These are phyloP conservation scores for Eupithecia centaureata DNA, from an alignment of 2,888 invertebrate species.

Conservation along the genomic window DNA sequence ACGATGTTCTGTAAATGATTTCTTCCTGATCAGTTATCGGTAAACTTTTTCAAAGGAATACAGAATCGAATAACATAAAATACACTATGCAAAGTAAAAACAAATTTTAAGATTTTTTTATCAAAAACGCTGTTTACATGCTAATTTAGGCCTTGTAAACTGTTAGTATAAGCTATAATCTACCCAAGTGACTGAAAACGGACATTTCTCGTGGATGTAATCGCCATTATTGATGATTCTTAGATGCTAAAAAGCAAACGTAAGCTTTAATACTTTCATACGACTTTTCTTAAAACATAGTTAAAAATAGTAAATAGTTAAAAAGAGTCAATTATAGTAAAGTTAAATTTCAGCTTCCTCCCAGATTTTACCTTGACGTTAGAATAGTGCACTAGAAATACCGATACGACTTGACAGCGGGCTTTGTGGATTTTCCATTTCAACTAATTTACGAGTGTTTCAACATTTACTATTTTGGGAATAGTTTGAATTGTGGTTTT, in stretches of 20 bases:
- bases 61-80: neutral
- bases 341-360: neutral
- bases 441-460: conserved; percentile 25
- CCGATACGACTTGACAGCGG: conserved; percentile 39
- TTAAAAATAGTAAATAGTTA: neutral
- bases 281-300: neutral
- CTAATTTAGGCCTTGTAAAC: too few species aligned
- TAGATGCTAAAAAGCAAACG: neutral
- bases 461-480: conserved; percentile 8
- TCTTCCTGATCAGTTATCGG: neutral
- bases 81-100: neutral
- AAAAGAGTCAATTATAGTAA: neutral
- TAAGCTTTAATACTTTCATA: neutral
- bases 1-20: neutral
- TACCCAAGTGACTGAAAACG: neutral
- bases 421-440: conserved; percentile 23
- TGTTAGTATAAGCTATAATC: too few species aligned
- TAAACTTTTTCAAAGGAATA: neutral
- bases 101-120: too few species aligned
- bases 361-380: conserved; percentile 19
- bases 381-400: conserved; percentile 43
- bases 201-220: too few species aligned
- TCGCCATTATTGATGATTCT: neutral
- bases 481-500: conserved; percentile 15
- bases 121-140: too few species aligned